Base-by-base conservation (phyloP, 2,888 invertebrate species). In the Melieria crassipennis region DNA sequence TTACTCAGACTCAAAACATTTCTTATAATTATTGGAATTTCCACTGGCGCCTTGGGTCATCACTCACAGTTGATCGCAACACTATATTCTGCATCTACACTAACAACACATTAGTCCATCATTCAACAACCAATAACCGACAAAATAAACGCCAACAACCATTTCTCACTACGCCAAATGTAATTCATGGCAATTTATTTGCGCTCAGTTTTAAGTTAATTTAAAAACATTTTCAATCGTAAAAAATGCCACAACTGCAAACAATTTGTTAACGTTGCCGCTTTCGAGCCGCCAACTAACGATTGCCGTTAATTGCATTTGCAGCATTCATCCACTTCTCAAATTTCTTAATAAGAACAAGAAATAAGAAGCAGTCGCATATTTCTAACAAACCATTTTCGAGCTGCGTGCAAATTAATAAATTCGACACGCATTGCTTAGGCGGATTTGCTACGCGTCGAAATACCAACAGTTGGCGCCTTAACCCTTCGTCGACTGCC, bases 381-480 rank as follows among this genome's bases (percentile, higher is more conserved):
- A 67, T 60, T 67, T 67, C 52, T 52, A 6, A 67, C 60, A 67
- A 58, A 67, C 61, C 61, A 13, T 48, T 30, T 52, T 30, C 67
- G 52, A 58, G 61, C 45, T 67, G 43, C 58, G 46, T 60, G 67
- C 52, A 67, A 67, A 65, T 65, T 65, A 65, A 65, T 65, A 56
- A 65, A 60, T 67, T 30, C 30, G 30, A 30, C 30, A 30, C 30
- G 30, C 30, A 30, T 30, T 30, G 30, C 30, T 1, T 30, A 30
- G 30, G 2, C 0, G 16, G 16, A 16, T 16, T 16, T 16, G 16
- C 16, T 16, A 1, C 30, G 30, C 30, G 16, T 16, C 16, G 16
- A 16, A 16, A 16, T 2, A 16, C 16, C 16, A 16, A 30, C 30
- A 56, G 50, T 60, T 52, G 45, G 16, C 47, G 52, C 7, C 61